Percentiles rank a stretch among this genome's conserved stretches.
phyloP scores from a whole-genome alignment of 37 sponge, comb jelly and placozoan species.

The Tethya wilhelma region DNA sequence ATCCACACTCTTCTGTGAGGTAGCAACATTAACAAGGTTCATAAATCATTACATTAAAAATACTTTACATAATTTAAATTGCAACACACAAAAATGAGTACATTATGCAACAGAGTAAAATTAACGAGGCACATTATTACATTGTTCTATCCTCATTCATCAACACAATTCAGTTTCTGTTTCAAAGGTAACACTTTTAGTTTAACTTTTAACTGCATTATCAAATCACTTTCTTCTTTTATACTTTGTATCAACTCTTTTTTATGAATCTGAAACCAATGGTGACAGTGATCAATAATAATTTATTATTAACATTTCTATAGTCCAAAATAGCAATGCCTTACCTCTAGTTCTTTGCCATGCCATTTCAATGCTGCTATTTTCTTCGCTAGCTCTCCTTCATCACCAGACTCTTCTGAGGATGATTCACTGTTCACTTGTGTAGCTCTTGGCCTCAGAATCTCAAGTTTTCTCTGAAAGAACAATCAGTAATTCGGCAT shows the following conservation, averaged over 20 bases:
- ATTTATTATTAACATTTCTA: background rate
- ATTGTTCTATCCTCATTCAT: background rate
- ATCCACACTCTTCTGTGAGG: too few relatives aligned
- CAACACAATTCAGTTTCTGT: slow-evolving; percentile 22
- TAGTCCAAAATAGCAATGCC: background rate
- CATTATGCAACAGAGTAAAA: background rate
- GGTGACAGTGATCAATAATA: background rate
- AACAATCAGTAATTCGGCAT: too few relatives aligned
- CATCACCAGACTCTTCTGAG: too few relatives aligned
- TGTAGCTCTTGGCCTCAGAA: too few relatives aligned
- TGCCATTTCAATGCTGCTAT: slow-evolving; percentile 73
- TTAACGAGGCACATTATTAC: background rate
- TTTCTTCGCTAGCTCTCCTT: slow-evolving; percentile 64
- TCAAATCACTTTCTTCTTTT: slow-evolving; percentile 34
- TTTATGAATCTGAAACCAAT: slow-evolving; percentile 23
- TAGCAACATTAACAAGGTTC: too few relatives aligned
- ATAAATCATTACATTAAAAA: background rate
- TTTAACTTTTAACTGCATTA: slow-evolving; percentile 54
- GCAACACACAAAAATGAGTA: background rate
- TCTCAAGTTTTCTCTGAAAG: too few relatives aligned
- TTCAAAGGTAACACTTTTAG: slow-evolving; percentile 40
- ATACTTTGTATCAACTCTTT: slow-evolving; percentile 44
- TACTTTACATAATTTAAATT: background rate
- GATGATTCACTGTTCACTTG: too few relatives aligned
- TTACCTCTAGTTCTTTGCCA: slow-evolving; percentile 61